phyloP scores from a whole-genome alignment of 2,113 vertebrate species.

The Tragelaphus scriptus region DNA sequence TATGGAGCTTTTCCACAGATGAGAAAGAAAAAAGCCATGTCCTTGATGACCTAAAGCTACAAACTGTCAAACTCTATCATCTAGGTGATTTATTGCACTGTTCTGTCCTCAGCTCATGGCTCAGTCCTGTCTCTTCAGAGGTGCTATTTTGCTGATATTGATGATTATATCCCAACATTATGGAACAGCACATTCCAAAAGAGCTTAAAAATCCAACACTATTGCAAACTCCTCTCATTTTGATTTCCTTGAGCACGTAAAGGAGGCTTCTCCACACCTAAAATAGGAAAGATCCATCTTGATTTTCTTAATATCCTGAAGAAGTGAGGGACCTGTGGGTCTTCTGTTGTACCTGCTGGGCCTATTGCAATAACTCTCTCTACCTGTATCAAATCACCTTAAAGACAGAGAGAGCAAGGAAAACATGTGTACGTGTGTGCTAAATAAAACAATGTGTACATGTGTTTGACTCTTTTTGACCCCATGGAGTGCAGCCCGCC shows the following conservation, averaged over 20 bases:
- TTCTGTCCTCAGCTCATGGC: not conserved
- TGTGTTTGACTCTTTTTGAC: not conserved
- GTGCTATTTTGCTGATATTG: not conserved
- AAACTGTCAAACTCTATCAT: accelerated
- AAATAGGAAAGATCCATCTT: not conserved
- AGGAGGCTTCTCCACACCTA: not conserved
- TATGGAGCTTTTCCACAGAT: not conserved
- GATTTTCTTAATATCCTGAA: not conserved
- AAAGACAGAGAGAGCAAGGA: not conserved
- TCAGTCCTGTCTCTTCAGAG: not conserved
- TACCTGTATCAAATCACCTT: not conserved
- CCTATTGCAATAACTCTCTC: not conserved
- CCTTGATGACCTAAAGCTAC: not conserved
- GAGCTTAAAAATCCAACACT: not conserved
- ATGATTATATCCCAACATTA: not conserved
- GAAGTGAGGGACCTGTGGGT: not conserved
- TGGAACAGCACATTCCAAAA: not conserved
- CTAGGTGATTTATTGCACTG: not conserved
- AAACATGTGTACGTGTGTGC: not conserved
- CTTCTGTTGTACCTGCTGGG: not conserved
- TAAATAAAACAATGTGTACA: not conserved
- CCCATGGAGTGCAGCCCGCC: accelerated
- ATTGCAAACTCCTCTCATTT: not conserved
- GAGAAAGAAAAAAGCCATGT: not conserved
- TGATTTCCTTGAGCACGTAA: not conserved